Evolutionary conservation across 2,888 invertebrate genomes (phyloP).

Genomic region (Tridacna crocea): DNA sequence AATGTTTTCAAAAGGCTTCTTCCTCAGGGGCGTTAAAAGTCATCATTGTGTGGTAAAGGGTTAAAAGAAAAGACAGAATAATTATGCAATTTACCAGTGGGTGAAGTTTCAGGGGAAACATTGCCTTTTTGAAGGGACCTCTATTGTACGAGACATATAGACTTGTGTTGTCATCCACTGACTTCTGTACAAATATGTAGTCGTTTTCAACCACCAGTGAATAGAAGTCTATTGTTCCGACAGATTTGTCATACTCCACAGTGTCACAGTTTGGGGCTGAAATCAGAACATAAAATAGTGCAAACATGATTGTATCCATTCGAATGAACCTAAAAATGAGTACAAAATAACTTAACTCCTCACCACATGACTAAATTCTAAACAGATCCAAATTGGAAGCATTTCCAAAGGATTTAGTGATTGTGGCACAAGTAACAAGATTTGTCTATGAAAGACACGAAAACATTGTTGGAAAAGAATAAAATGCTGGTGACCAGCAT

Average conservation of each 20-base stretch:
- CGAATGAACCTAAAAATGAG: too few relatives aligned
- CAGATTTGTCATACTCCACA: constrained; percentile 49
- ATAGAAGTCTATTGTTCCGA: constrained; percentile 75
- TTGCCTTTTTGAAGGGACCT: constrained; percentile 74
- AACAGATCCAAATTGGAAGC: neutral
- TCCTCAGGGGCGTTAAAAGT: neutral
- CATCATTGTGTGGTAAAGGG: too few relatives aligned
- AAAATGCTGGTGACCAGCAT: neutral
- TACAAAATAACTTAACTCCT: neutral
- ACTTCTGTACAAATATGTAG: constrained; percentile 81
- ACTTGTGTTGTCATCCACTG: constrained; percentile 66
- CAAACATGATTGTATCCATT: neutral
- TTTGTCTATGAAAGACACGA: neutral
- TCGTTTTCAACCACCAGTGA: constrained; percentile 76
- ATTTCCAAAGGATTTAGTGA: neutral
- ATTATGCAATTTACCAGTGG: constrained; percentile 69
- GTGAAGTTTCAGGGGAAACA: constrained; percentile 75
- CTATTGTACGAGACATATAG: constrained; percentile 79
- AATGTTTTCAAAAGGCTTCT: neutral
- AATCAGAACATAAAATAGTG: constrained; percentile 5
- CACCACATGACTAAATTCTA: too few relatives aligned
- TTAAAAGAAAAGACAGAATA: too few relatives aligned
- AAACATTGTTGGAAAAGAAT: neutral
- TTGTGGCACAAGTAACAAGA: too few relatives aligned
- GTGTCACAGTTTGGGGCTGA: constrained; percentile 63